Percentiles rank a stretch among this genome's conserved stretches.
Evolutionary conservation across 2,888 invertebrate genomes (phyloP).

Genomic region (Euzetes globulus): DNA sequence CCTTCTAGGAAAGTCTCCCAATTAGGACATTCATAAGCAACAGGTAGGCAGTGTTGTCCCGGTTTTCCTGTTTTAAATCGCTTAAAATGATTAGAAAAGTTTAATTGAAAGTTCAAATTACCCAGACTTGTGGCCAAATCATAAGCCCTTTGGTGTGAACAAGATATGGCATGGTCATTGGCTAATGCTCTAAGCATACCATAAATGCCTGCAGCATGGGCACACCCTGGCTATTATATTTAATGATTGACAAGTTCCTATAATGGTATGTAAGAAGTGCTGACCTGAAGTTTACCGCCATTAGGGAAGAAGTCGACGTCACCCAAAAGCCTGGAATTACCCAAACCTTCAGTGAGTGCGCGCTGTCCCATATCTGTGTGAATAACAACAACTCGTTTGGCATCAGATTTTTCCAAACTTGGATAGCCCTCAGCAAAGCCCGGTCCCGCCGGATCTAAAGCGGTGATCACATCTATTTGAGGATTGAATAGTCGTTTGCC

Average conservation of each 20-base stretch:
- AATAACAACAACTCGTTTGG: background rate
- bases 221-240: background rate
- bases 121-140: background rate
- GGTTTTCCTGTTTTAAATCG: too few species aligned
- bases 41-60: background rate
- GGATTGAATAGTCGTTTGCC: background rate
- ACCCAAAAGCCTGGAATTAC: background rate
- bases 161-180: background rate
- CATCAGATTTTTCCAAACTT: background rate
- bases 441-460: conserved; percentile 32
- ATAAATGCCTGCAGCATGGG: background rate
- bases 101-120: too few species aligned
- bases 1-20: conserved; percentile 17
- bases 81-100: too few species aligned
- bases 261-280: background rate
- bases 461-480: conserved; percentile 18
- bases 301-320: conserved; percentile 4
- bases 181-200: background rate
- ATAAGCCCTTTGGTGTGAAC: background rate
- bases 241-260: background rate
- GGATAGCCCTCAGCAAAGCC: background rate
- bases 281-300: background rate
- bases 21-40: background rate
- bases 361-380: background rate
- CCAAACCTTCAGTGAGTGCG: background rate